Conservation (phyloP, 2,797 vertebrate species). For the Myripristis murdjan region DNA sequence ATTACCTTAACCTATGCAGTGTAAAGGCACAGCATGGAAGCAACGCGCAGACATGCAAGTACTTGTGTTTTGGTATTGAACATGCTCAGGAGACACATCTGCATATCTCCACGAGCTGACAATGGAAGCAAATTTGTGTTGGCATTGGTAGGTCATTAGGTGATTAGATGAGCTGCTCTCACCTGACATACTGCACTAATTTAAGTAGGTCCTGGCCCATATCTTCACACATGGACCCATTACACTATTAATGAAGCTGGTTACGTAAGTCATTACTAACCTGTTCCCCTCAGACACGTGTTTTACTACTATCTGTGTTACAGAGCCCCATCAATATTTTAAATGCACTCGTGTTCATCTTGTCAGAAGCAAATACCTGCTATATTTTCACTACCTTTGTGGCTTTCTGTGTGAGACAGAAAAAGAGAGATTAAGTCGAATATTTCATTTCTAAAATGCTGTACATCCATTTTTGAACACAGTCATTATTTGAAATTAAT, state of each 20-base stretch:
- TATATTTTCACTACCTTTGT: constrained; percentile 14
- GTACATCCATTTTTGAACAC: too few relatives aligned
- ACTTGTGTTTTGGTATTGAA: constrained; percentile 45
- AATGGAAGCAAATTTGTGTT: constrained; percentile 16
- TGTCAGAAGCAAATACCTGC: constrained; percentile 31
- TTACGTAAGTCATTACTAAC: constrained; percentile 50
- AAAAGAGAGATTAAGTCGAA: neutral
- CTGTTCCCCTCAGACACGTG: constrained; percentile 19
- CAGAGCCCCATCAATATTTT: constrained; percentile 43
- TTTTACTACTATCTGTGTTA: constrained; percentile 37
- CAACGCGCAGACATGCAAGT: constrained; percentile 31
- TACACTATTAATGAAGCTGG: constrained; percentile 47
- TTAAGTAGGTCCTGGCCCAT: constrained; percentile 11
- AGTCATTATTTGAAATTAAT: too few relatives aligned
- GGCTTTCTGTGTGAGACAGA: constrained; percentile 4
- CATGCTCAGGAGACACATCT: constrained; percentile 24
- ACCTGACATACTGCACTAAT: constrained; percentile 30
- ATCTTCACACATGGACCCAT: constrained; percentile 8
- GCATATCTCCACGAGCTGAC: constrained; percentile 13
- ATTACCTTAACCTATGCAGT: constrained; percentile 45
- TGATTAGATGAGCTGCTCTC: constrained; percentile 9
- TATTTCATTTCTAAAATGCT: neutral
- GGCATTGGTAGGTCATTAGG: neutral
- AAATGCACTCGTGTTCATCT: constrained; percentile 36
- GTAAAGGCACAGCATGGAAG: constrained; percentile 27